Percentiles rank a stretch among this genome's conserved stretches.
These are phyloP conservation scores for Eptesicus fuscus DNA, from an alignment of 2,113 vertebrate genomes.

Conservation along the genomic window DNA sequence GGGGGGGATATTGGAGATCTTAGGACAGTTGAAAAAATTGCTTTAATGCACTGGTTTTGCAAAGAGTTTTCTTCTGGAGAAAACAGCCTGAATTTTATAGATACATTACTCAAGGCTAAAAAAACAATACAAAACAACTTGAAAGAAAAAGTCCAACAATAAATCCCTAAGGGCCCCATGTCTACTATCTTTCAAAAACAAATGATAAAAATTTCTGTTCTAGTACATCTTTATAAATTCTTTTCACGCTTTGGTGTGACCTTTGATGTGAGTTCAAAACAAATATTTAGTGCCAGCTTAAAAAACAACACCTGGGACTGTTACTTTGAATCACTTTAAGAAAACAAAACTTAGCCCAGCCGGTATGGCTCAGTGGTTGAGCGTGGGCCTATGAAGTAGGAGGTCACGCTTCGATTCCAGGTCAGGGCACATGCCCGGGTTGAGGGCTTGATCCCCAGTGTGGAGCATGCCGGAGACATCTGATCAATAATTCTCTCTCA, in stretches of 20 bases:
- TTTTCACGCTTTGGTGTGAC: background rate
- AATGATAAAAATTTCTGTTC: background rate
- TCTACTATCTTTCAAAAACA: background rate
- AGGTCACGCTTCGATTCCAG: too few species aligned
- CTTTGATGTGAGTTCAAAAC: constrained; percentile 47
- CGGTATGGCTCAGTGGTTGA: too few species aligned
- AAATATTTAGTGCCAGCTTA: background rate
- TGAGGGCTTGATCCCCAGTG: too few species aligned
- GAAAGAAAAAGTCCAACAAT: background rate
- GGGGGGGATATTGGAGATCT: background rate
- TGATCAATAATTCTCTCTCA: too few species aligned
- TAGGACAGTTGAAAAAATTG: background rate
- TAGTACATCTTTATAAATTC: background rate
- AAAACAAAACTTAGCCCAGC: background rate
- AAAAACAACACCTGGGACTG: background rate
- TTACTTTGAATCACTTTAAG: constrained; percentile 41
- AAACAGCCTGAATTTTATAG: constrained; percentile 22
- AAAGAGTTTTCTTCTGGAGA: background rate
- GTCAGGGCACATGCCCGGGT: too few species aligned
- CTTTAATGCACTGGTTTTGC: background rate
- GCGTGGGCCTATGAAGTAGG: too few species aligned
- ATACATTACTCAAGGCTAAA: constrained; percentile 32
- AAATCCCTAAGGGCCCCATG: background rate
- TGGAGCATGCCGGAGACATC: too few species aligned
- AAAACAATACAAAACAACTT: constrained; percentile 14